Evolutionary conservation across 2,113 vertebrate genomes (phyloP), one percentile per base, ranked within the genome.

Genomic region (Cranoglanis bouderius): DNA sequence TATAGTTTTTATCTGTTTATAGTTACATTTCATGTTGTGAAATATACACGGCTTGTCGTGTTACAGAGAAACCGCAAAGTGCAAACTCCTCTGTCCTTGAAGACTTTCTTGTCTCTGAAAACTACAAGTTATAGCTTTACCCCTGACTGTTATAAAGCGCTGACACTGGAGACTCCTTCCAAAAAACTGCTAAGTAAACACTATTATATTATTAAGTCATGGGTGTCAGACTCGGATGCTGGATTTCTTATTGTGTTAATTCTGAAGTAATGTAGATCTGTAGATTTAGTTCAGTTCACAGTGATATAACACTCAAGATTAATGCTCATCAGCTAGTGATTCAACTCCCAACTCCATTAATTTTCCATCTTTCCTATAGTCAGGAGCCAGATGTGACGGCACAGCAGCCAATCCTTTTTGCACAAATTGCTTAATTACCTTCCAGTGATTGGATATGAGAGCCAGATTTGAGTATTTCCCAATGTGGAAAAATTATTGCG

Each of bases 381-480:
- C 1, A 46, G 38, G 40, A 40, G 12, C 63, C 57, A 82, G 77
- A 51, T 53, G 86, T 82, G 57, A 38, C 0, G 6, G 40, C 7
- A 46, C 72, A 80, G 74, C 40, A 18, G 49, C 14, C 63, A 82
- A 82, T 87, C 13, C 55, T 12, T 51, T 70, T 40, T 70, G 24
- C 24, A 19, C 12, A 87, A 63, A 87, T 87, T 80, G 85, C 32
- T 86, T 65, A 38, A 55, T 85, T 67, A 55, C 6, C 24, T 74
- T n/a, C 24, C 51, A 49, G 16, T 70, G 9, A 85, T 40, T 74
- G 35, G 51, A 63, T 63, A 10, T 32, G 29, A 61, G 70, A 21
- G 9, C 40, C 55, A 61, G 29, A 43, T 46, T 16, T 72, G 18
- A 85, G 14, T 75, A 9, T 16, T 75, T 75, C 18, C 2, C 4